phyloP scores from a whole-genome alignment of 1,140 invertebrate genomes.

The Prorops nasuta region DNA sequence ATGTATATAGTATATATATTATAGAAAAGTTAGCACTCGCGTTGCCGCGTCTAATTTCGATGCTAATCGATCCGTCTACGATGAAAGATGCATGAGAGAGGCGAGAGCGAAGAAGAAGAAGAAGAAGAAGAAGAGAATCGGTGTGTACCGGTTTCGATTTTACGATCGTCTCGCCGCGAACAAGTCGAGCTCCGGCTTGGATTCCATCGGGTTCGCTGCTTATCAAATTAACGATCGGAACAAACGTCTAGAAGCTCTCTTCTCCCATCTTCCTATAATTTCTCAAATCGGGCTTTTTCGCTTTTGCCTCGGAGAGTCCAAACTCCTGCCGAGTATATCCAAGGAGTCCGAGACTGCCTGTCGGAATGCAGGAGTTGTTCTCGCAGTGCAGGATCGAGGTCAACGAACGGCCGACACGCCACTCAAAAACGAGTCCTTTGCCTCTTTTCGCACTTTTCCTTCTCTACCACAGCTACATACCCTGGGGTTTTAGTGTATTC shows the following conservation, averaged over 20 bases:
- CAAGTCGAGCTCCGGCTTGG: neutral
- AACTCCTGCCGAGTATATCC: too few species aligned
- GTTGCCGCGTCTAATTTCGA: constrained; percentile 11
- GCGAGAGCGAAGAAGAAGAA: neutral
- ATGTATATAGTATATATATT: too few species aligned
- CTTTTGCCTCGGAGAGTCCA: neutral
- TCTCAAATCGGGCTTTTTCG: neutral
- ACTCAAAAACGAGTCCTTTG: neutral
- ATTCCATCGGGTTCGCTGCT: neutral
- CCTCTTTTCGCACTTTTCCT: too few species aligned
- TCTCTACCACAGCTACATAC: too few species aligned
- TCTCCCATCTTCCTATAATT: too few species aligned
- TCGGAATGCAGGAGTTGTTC: too few species aligned
- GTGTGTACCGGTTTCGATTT: constrained; percentile 4
- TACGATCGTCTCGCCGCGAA: constrained; percentile 13
- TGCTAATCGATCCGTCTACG: constrained; percentile 1
- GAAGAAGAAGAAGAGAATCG: neutral
- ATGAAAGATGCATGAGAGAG: neutral
- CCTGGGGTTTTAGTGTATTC: too few species aligned
- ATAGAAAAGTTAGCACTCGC: too few species aligned
- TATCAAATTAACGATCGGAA: too few species aligned
- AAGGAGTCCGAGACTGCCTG: too few species aligned
- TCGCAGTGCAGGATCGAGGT: neutral
- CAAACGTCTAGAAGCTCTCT: too few species aligned
- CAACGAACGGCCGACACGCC: neutral